Evolutionary conservation across 2,888 invertebrate genomes (phyloP).

Genomic region (Danaus chrysippus): DNA sequence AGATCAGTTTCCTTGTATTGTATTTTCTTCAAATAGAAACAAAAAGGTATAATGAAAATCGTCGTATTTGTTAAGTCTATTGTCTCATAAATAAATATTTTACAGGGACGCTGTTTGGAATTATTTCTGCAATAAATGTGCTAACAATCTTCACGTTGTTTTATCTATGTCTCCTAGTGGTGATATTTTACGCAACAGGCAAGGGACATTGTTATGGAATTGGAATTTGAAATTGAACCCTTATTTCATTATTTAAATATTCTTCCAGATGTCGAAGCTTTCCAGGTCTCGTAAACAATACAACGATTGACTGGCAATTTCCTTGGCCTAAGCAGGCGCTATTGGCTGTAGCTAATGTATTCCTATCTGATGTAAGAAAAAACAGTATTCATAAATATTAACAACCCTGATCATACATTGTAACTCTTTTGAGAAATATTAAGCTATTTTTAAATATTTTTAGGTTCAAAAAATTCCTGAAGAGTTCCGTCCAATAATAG

Average conservation of each 20-base stretch:
- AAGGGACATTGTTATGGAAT: constrained; percentile 7
- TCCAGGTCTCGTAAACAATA: constrained; percentile 94
- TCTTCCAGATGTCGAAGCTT: constrained; percentile 86
- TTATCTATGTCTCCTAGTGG: constrained; percentile 94
- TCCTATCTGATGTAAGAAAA: constrained; percentile 85
- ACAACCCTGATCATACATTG: too few species aligned
- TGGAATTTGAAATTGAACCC: not conserved
- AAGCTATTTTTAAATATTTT: too few species aligned
- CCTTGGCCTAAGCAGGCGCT: constrained; percentile 96
- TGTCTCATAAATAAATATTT: constrained; percentile 15
- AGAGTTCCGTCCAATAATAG: constrained; percentile 82
- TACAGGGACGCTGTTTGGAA: constrained; percentile 90
- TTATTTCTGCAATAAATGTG: constrained; percentile 87
- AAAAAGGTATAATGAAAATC: not conserved
- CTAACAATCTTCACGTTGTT: constrained; percentile 93
- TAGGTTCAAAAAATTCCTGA: constrained; percentile 84
- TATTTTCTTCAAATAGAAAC: not conserved
- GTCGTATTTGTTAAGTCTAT: too few species aligned
- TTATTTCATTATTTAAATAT: not conserved
- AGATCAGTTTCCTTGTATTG: not conserved
- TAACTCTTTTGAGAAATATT: too few species aligned
- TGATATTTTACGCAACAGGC: constrained; percentile 87
- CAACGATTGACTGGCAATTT: constrained; percentile 96
- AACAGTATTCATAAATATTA: not conserved
- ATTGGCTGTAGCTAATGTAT: constrained; percentile 91